phyloP scores from a whole-genome alignment of 1,140 invertebrate species.

The Magallana angulata region DNA sequence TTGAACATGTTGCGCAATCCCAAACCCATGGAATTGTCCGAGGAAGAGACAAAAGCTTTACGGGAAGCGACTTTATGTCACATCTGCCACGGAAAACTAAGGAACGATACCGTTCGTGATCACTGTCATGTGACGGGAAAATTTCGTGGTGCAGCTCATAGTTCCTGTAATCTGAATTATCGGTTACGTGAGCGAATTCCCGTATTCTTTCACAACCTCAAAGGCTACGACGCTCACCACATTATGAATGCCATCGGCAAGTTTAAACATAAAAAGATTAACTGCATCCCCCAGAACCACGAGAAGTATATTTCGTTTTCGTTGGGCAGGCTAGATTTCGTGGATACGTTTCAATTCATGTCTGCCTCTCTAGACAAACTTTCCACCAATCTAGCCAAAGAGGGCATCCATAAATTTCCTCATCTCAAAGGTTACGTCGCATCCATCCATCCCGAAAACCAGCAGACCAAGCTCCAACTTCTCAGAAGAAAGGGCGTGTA shows the following conservation, averaged over 20 bases:
- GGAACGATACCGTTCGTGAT: background rate
- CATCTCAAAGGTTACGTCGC: background rate
- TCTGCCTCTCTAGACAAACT: conserved; percentile 34
- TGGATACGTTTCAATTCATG: conserved; percentile 49
- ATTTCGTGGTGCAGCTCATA: conserved; percentile 27
- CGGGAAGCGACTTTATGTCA: background rate
- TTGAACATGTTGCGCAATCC: background rate
- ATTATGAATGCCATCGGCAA: conserved; percentile 48
- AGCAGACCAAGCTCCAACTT: background rate
- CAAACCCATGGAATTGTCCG: conserved; percentile 15
- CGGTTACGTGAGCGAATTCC: conserved; percentile 42
- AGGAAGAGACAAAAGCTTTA: conserved; percentile 29
- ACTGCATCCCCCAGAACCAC: conserved; percentile 45
- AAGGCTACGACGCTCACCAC: conserved; percentile 37
- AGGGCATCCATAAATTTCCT: background rate
- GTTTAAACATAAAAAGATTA: conserved; percentile 40
- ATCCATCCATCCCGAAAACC: background rate
- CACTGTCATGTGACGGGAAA: conserved; percentile 36
- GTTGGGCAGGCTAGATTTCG: conserved; percentile 16
- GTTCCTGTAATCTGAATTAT: conserved; percentile 40
- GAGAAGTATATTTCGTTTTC: conserved; percentile 46
- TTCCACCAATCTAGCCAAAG: background rate
- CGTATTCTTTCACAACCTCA: conserved; percentile 36
- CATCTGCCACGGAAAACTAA: background rate
- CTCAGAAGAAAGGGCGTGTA: conserved; percentile 41